Evolutionary conservation across 2,888 invertebrate species (phyloP).

Genomic region (Drosophila fulvimacula): DNA sequence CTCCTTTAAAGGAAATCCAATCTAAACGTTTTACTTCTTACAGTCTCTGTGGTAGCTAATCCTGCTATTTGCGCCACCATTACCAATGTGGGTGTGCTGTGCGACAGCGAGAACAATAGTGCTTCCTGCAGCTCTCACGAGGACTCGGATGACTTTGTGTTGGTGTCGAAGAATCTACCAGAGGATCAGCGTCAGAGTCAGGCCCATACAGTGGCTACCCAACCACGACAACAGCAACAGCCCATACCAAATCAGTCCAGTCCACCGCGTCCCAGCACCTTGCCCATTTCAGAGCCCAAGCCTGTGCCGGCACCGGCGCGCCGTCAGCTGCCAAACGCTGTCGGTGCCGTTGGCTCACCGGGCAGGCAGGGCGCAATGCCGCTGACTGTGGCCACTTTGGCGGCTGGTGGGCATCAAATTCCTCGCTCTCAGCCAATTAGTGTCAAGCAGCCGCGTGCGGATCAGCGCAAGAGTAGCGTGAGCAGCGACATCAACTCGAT

Average conservation of each 20-base stretch:
- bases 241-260: conserved; percentile 84
- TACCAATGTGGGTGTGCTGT: conserved; percentile 86
- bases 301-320: conserved; percentile 88
- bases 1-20: neutral
- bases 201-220: conserved; percentile 21
- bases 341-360: conserved; percentile 48
- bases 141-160: conserved; percentile 91
- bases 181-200: conserved; percentile 85
- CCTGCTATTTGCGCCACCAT: conserved; percentile 86
- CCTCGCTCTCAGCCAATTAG: conserved; percentile 95
- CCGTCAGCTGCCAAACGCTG: conserved; percentile 63
- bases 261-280: conserved; percentile 89
- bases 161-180: conserved; percentile 90
- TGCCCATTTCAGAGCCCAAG: conserved; percentile 91
- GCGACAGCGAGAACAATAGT: conserved; percentile 85
- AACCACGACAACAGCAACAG: conserved; percentile 43
- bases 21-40: neutral
- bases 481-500: conserved; percentile 94
- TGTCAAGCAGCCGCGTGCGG: conserved; percentile 90
- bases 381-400: conserved; percentile 66
- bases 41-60: conserved; percentile 86
- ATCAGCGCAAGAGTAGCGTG: conserved; percentile 88
- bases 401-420: conserved; percentile 85
- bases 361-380: conserved; percentile 52
- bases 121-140: conserved; percentile 89